Evolutionary conservation across 1,140 invertebrate species (phyloP).

Genomic region (Palaemon carinicauda): DNA sequence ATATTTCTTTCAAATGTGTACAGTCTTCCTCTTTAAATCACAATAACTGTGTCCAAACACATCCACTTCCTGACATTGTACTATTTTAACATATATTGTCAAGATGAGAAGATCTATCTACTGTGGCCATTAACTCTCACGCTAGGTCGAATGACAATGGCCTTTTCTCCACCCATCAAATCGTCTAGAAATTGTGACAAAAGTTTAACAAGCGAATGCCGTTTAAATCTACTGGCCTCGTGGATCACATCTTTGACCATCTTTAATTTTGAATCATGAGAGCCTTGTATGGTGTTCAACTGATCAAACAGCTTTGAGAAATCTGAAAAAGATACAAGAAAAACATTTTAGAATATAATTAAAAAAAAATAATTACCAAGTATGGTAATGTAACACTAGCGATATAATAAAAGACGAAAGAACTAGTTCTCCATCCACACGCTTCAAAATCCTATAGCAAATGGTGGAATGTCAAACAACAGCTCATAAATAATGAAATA

Average conservation of each 20-base stretch:
- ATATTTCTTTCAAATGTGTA: not conserved
- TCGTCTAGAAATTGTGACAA: slow-evolving; percentile 48
- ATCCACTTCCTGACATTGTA: slow-evolving; percentile 29
- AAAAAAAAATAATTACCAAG: no score
- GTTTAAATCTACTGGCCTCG: slow-evolving; percentile 83
- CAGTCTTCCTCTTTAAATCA: slow-evolving; percentile 14
- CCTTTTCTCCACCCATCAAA: slow-evolving; percentile 25
- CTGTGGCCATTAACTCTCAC: slow-evolving; percentile 55
- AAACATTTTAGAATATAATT: not conserved
- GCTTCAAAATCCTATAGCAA: no score
- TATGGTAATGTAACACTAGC: no score
- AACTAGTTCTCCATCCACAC: no score
- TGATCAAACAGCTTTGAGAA: slow-evolving; percentile 76
- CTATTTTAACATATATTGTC: slow-evolving; percentile 20
- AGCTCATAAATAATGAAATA: no score
- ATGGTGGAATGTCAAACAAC: no score
- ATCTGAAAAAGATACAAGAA: slow-evolving; percentile 72
- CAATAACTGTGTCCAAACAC: slow-evolving; percentile 27
- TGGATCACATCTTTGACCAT: slow-evolving; percentile 79
- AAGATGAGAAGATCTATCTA: slow-evolving; percentile 45
- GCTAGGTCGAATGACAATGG: not conserved
- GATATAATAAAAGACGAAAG: no score
- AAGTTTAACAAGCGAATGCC: slow-evolving; percentile 70
- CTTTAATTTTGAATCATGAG: slow-evolving; percentile 73
- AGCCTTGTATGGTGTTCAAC: slow-evolving; percentile 77